Percentiles rank a stretch among this genome's conserved stretches.
Evolutionary conservation across 64 coral and sea anemone genomes (phyloP).

Genomic region (Orbicella faveolata): DNA sequence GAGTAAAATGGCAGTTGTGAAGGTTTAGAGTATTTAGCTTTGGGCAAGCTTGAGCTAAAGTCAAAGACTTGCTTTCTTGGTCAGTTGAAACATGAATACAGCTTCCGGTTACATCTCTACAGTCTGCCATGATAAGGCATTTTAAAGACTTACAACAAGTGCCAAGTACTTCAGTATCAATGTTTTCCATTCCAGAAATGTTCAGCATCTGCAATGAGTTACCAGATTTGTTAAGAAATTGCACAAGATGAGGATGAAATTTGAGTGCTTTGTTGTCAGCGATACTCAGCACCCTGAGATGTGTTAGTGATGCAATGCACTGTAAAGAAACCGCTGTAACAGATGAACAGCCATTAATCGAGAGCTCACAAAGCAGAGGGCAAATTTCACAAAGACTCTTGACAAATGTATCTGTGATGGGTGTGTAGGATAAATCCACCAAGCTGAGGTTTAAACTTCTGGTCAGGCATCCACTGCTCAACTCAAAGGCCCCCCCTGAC

Average conservation of each 20-base stretch:
- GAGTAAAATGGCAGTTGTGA: slow-evolving; percentile 33
- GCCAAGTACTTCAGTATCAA: slow-evolving; percentile 42
- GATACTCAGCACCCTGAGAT: slow-evolving; percentile 41
- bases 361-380: slow-evolving; percentile 49
- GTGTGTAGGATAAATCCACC: slow-evolving; percentile 49
- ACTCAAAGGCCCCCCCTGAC: not conserved
- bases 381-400: slow-evolving; percentile 51
- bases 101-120: slow-evolving; percentile 19
- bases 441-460: slow-evolving; percentile 11
- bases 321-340: slow-evolving; percentile 44
- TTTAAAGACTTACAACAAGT: slow-evolving; percentile 39
- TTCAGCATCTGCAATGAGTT: slow-evolving; percentile 24
- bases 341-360: slow-evolving; percentile 47
- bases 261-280: slow-evolving; percentile 28
- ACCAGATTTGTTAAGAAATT: slow-evolving; percentile 60
- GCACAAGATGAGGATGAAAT: slow-evolving; percentile 48
- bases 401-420: slow-evolving; percentile 16
- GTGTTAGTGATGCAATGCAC: slow-evolving; percentile 16
- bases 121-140: slow-evolving; percentile 50
- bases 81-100: not conserved
- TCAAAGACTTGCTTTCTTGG: not conserved
- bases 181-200: slow-evolving; percentile 38
- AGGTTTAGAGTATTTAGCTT: slow-evolving; percentile 44
- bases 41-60: slow-evolving; percentile 47
- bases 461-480: not conserved